Evolutionary conservation across 2,113 vertebrate genomes (phyloP).

Genomic region (Bubo blakistoni): DNA sequence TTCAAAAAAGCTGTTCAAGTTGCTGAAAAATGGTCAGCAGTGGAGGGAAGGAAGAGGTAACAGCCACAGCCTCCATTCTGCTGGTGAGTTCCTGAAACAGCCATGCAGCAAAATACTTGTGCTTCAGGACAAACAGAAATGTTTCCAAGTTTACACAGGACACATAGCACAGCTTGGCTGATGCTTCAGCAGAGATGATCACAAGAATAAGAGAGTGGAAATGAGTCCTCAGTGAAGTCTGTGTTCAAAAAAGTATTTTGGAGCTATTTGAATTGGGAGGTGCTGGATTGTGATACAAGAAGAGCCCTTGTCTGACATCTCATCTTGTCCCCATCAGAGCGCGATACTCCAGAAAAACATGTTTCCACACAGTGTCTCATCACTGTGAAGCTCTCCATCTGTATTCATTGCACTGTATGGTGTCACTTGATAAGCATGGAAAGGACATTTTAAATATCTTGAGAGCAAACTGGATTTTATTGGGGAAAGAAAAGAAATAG

Average conservation of each 20-base stretch:
- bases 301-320: neutral
- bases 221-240: neutral
- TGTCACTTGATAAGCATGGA: neutral
- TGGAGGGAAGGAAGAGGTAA: neutral
- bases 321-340: neutral
- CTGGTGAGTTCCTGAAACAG: neutral
- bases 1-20: neutral
- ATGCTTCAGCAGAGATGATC: neutral
- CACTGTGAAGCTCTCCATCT: neutral
- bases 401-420: neutral
- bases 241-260: neutral
- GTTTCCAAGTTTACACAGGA: neutral
- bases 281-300: neutral
- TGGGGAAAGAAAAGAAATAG: neutral
- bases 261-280: neutral
- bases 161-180: neutral
- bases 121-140: neutral
- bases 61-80: neutral
- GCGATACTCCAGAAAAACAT: neutral
- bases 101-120: neutral
- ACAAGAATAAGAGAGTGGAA: neutral
- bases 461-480: neutral
- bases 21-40: neutral
- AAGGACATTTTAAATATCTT: neutral
- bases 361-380: neutral